phyloP scores from a whole-genome alignment of 1,140 invertebrate species.

The Papilio polytes region DNA sequence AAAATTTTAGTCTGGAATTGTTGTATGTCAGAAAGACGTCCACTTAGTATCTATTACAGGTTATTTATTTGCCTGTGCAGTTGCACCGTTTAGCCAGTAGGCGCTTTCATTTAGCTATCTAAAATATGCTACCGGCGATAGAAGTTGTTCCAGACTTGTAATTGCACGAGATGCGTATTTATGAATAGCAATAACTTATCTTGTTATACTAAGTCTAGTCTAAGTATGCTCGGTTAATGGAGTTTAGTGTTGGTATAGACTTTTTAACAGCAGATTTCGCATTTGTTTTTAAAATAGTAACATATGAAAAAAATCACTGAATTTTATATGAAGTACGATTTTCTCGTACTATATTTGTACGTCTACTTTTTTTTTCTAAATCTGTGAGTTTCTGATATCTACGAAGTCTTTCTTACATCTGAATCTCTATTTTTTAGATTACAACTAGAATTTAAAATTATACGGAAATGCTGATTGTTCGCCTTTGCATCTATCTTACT shows the following conservation, averaged over 20 bases:
- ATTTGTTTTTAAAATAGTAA: too few species aligned
- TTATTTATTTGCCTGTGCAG: constrained; percentile 21
- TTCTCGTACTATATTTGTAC: too few species aligned
- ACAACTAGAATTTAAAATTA: too few species aligned
- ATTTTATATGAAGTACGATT: too few species aligned
- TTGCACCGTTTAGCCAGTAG: constrained; percentile 24
- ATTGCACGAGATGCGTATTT: constrained; percentile 32
- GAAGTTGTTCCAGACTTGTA: constrained; percentile 23
- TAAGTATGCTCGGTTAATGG: not conserved
- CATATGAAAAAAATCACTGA: too few species aligned
- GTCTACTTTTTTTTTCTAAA: too few species aligned
- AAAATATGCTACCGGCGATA: constrained; percentile 37
- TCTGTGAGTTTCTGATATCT: too few species aligned
- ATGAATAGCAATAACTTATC: constrained; percentile 28
- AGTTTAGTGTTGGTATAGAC: not conserved
- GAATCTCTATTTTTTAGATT: too few species aligned
- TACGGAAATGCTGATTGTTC: too few species aligned
- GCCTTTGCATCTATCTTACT: too few species aligned
- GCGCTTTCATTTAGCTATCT: constrained; percentile 37
- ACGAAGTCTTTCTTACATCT: too few species aligned
- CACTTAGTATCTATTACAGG: constrained; percentile 28
- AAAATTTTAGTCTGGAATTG: not conserved
- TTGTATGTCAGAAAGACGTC: not conserved
- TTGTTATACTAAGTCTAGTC: not conserved
- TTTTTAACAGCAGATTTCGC: too few species aligned